These are phyloP conservation scores for Drosophila prostipennis DNA, from an alignment of 2,888 invertebrate species.

Conservation along the genomic window DNA sequence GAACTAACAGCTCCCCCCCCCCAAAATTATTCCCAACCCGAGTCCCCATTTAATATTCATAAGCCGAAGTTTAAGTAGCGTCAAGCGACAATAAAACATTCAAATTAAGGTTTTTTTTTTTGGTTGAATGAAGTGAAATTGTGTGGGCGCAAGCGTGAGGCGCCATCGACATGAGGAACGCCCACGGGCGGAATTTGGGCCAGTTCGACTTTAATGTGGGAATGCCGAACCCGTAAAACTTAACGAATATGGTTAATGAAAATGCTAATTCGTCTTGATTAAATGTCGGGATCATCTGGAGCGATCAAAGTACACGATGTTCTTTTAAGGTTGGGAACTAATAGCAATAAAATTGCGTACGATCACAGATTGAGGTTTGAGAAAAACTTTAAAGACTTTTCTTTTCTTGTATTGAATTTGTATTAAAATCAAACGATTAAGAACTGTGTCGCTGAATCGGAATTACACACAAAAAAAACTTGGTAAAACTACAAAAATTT, in stretches of 20 bases:
- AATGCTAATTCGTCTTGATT: constrained; percentile 37
- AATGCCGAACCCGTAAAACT: constrained; percentile 55
- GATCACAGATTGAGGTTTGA: too few relatives aligned
- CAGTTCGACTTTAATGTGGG: constrained; percentile 45
- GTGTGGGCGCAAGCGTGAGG: constrained; percentile 68
- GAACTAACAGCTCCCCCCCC: constrained; percentile 28
- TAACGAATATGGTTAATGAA: constrained; percentile 51
- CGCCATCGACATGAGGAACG: constrained; percentile 47
- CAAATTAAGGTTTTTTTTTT: constrained; percentile 51
- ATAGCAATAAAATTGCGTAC: not conserved
- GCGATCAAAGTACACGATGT: constrained; percentile 12
- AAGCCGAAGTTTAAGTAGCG: constrained; percentile 64
- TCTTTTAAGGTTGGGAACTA: not conserved
- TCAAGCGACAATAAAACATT: constrained; percentile 64
- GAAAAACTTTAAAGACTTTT: not conserved
- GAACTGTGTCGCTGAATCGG: too few relatives aligned
- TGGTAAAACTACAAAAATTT: too few relatives aligned
- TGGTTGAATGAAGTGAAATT: constrained; percentile 40
- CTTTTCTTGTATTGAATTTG: too few relatives aligned
- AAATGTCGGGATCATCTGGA: constrained; percentile 33
- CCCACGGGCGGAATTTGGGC: constrained; percentile 21
- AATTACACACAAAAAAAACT: too few relatives aligned
- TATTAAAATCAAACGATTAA: too few relatives aligned
- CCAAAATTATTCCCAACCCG: constrained; percentile 4
- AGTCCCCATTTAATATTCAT: constrained; percentile 59